These are phyloP conservation scores for Nycticorax nycticorax DNA, from an alignment of 2,113 vertebrate species.

Conservation along the genomic window DNA sequence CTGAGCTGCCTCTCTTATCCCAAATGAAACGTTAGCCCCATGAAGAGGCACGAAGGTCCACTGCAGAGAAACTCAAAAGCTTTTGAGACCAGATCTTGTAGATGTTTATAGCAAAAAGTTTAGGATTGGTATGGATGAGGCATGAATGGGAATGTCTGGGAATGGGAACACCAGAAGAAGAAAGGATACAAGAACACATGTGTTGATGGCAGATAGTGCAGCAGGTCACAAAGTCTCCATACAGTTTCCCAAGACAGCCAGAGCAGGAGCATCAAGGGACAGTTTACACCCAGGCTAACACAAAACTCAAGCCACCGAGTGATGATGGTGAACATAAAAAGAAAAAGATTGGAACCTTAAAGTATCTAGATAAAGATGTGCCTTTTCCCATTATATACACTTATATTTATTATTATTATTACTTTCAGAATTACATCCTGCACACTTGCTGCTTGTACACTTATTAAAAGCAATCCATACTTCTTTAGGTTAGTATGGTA, in stretches of 20 bases:
- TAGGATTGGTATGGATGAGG: not conserved
- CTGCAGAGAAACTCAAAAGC: not conserved
- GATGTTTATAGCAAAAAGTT: not conserved
- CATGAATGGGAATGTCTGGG: not conserved
- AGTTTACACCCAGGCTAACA: not conserved
- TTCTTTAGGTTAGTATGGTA: not conserved
- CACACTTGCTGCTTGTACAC: not conserved
- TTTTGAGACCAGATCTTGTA: not conserved
- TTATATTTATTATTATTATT: not conserved
- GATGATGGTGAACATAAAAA: not conserved
- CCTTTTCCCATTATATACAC: not conserved
- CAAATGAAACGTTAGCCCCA: not conserved
- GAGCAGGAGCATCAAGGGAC: not conserved
- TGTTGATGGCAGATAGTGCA: not conserved
- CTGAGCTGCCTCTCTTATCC: not conserved
- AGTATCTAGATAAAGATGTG: not conserved
- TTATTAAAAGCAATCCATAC: not conserved
- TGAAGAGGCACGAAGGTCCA: not conserved
- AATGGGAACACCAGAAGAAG: not conserved
- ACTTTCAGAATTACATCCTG: not conserved
- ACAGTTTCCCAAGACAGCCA: not conserved
- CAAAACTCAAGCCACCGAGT: not conserved
- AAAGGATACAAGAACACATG: rapidly evolving
- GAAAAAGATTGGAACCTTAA: not conserved
- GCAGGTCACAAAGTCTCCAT: not conserved